A percentile compares a stretch with the other conserved stretches of the same genome.
Evolutionary conservation across 1,140 invertebrate genomes (phyloP).

Genomic region (Diorhabda elongata): DNA sequence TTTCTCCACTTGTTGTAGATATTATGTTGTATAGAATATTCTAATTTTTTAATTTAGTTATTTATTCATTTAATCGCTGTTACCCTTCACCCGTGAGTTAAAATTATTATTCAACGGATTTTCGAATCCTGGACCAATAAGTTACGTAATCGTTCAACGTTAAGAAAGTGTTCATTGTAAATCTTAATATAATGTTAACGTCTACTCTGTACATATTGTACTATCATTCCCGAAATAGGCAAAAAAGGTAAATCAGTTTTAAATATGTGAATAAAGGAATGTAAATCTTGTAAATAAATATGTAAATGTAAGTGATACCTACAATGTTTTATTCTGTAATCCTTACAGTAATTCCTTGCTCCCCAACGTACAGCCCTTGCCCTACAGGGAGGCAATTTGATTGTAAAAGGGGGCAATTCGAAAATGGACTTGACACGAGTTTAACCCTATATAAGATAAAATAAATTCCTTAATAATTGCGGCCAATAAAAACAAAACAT

Average conservation of each 20-base stretch:
- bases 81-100: not conserved
- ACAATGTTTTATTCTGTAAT: no score
- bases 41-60: not conserved
- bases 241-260: constrained; percentile 4
- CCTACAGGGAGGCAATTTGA: no score
- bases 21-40: not conserved
- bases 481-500: no score
- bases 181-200: not conserved
- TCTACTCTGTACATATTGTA: constrained; percentile 5
- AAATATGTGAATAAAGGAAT: constrained; percentile 11
- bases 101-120: not conserved
- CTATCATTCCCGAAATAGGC: constrained; percentile 8
- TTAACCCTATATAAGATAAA: no score
- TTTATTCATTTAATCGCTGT: not conserved
- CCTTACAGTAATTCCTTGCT: no score
- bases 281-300: constrained; percentile 12
- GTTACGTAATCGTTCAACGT: constrained; percentile 2
- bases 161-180: constrained; percentile 8
- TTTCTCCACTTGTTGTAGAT: not conserved
- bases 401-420: no score
- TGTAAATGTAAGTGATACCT: not conserved
- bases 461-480: no score
- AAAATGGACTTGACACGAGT: no score
- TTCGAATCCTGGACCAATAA: constrained; percentile 10
- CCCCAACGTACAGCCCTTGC: no score